Percentiles rank a stretch among this genome's conserved stretches.
These are phyloP conservation scores for Drosophila prostipennis DNA, from an alignment of 2,888 invertebrate genomes.

Conservation along the genomic window DNA sequence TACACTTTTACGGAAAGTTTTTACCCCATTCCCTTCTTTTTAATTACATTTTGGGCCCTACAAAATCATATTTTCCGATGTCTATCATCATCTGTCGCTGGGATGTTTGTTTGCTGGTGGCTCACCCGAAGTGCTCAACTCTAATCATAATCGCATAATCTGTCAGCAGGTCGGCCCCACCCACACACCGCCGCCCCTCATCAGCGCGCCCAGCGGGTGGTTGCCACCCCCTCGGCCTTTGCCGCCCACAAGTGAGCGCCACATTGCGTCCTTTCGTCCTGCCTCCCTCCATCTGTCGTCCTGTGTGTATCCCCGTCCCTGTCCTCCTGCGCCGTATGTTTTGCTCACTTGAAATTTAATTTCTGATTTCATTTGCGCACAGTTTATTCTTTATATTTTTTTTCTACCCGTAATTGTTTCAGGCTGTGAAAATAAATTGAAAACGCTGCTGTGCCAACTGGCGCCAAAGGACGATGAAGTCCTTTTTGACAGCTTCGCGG, in stretches of 20 bases:
- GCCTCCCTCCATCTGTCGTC: constrained; percentile 4
- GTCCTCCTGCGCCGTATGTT: constrained; percentile 65
- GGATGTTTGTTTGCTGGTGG: constrained; percentile 32
- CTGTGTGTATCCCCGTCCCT: not conserved
- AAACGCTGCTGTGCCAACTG: constrained; percentile 71
- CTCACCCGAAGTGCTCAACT: constrained; percentile 32
- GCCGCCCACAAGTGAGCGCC: constrained; percentile 44
- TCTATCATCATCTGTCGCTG: constrained; percentile 49
- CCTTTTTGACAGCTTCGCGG: constrained; percentile 74
- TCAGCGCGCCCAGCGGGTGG: constrained; percentile 42
- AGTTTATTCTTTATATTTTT: constrained; percentile 57
- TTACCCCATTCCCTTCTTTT: not conserved
- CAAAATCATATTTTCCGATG: constrained; percentile 23
- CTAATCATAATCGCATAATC: constrained; percentile 57
- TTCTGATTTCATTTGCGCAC: constrained; percentile 77
- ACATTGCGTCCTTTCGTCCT: constrained; percentile 42
- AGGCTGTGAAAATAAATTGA: constrained; percentile 79
- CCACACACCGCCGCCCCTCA: constrained; percentile 39
- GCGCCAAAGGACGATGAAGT: constrained; percentile 56
- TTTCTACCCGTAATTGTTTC: constrained; percentile 67
- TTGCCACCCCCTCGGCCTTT: constrained; percentile 22
- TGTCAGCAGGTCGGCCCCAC: constrained; percentile 41
- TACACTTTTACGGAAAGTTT: not conserved
- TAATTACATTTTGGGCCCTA: constrained; percentile 24
- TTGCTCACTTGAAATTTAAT: constrained; percentile 76